Evolutionary conservation across 92 coral and sea anemone genomes (phyloP).

Genomic region (Bergia sp.): DNA sequence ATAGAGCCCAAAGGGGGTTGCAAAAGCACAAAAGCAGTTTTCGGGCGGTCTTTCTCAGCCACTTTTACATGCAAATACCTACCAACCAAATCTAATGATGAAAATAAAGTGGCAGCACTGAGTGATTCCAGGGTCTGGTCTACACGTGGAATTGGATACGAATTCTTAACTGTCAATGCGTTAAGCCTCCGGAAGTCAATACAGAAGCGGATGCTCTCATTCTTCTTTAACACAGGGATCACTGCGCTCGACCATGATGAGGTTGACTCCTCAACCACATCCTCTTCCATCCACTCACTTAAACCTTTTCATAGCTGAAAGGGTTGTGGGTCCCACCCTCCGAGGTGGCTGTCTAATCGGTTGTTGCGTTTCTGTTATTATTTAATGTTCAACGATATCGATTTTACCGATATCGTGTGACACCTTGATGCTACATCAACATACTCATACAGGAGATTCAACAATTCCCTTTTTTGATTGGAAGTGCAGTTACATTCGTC

Average conservation of each 20-base stretch:
- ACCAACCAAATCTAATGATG: neutral
- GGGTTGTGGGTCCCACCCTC: neutral
- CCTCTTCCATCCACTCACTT: neutral
- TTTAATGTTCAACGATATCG: conserved; percentile 5
- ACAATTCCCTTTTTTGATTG: neutral
- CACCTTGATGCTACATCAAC: conserved; percentile 1
- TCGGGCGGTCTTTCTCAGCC: conserved; percentile 4
- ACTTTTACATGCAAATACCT: conserved; percentile 11
- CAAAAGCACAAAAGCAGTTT: neutral
- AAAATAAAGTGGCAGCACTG: neutral
- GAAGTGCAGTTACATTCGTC: neutral
- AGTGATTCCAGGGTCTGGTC: neutral
- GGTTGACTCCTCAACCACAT: conserved; percentile 12
- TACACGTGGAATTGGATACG: neutral
- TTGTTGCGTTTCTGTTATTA: neutral
- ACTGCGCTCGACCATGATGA: conserved; percentile 14
- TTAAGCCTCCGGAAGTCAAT: neutral
- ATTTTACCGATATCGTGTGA: conserved; percentile 2
- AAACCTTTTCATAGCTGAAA: conserved; percentile 3
- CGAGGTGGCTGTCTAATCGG: conserved; percentile 1
- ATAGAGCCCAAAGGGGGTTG: conserved; percentile 20
- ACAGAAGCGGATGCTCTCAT: conserved; percentile 16
- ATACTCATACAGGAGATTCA: neutral
- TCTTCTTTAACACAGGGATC: neutral
- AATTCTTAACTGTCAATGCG: conserved; percentile 9